Percentiles rank a stretch among this genome's conserved stretches.
Conservation (phyloP, 2,113 vertebrate species). For the Notarius lentiginosus region DNA sequence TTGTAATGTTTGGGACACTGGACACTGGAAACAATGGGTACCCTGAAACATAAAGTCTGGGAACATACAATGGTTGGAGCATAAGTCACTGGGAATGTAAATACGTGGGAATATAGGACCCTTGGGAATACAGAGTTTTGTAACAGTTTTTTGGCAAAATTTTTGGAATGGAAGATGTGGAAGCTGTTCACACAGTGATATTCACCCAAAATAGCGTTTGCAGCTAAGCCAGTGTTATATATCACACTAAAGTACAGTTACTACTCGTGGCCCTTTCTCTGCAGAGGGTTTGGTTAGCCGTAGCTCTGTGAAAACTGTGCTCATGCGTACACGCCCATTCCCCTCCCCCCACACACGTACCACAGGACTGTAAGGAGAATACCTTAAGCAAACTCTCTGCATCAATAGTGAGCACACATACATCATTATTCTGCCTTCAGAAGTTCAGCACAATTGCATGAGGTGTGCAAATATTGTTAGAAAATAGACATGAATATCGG, state of each 20-base stretch:
- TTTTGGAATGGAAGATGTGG: neutral
- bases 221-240: neutral
- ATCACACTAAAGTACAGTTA: neutral
- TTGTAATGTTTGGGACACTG: too few relatives aligned
- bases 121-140: neutral
- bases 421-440: neutral
- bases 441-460: neutral
- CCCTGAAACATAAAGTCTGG: neutral
- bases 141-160: neutral
- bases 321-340: neutral
- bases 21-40: neutral
- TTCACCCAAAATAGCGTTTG: neutral
- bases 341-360: neutral
- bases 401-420: slow-evolving; percentile 3
- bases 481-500: neutral
- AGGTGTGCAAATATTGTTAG: neutral
- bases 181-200: neutral
- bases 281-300: slow-evolving; percentile 2
- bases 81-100: neutral
- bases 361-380: neutral
- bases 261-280: neutral
- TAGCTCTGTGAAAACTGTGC: neutral
- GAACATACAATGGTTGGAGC: neutral
- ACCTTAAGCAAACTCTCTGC: slow-evolving; percentile 5
- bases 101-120: neutral